Evolutionary conservation across 2,888 invertebrate species (phyloP).

Genomic region (Napeogenes sylphis): DNA sequence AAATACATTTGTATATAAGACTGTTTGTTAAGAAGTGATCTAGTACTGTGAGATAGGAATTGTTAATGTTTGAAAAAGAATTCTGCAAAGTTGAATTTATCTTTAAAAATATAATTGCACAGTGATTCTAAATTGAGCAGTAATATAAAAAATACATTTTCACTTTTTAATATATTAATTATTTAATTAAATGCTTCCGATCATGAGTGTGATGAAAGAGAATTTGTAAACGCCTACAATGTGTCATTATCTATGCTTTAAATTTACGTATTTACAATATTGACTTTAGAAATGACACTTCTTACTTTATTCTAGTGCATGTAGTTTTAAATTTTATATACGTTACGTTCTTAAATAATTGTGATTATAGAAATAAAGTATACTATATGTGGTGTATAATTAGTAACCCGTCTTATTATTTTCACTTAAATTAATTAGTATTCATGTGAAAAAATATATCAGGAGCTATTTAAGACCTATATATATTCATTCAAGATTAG

Average conservation of each 20-base stretch:
- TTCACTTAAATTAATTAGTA: too few relatives aligned
- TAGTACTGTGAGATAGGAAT: neutral
- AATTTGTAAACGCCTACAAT: conserved; percentile 19
- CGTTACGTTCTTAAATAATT: conserved; percentile 22
- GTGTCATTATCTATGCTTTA: conserved; percentile 50
- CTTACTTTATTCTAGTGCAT: conserved; percentile 10
- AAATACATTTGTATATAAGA: conserved; percentile 25
- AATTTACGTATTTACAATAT: conserved; percentile 22
- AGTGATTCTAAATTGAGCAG: too few relatives aligned
- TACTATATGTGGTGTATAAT: conserved; percentile 8
- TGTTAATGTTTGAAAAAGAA: neutral
- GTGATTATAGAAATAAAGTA: conserved; percentile 29
- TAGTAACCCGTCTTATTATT: neutral
- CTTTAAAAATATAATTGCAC: too few relatives aligned
- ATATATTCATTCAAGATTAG: too few relatives aligned
- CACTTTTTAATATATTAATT: too few relatives aligned
- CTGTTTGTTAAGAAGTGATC: conserved; percentile 18
- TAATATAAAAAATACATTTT: too few relatives aligned
- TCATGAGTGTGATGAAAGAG: neutral
- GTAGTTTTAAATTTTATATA: conserved; percentile 13
- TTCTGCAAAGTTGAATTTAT: too few relatives aligned
- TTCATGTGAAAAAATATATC: too few relatives aligned
- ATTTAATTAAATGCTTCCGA: too few relatives aligned
- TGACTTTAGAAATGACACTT: neutral
- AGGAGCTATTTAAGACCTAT: too few relatives aligned